Evolutionary conservation across 2,888 invertebrate genomes (phyloP).

Genomic region (Eumerus sabulonum): DNA sequence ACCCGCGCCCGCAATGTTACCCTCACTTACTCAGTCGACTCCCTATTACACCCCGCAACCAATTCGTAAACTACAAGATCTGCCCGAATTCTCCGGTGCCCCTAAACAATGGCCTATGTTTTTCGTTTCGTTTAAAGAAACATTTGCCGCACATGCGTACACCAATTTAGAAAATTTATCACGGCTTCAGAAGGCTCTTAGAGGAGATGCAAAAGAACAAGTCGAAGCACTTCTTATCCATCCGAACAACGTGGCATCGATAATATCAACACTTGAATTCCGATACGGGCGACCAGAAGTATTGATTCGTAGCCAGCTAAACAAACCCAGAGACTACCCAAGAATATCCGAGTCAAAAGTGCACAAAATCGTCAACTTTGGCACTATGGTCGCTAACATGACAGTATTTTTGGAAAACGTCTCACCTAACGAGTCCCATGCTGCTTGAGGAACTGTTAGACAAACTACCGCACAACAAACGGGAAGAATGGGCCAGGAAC

Average conservation of each 20-base stretch:
- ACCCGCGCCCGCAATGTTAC: background rate
- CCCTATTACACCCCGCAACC: background rate
- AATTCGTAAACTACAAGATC: constrained; percentile 54
- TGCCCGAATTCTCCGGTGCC: constrained; percentile 65
- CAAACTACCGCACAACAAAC: constrained; percentile 31
- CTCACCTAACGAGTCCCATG: background rate
- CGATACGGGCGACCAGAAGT: constrained; percentile 68
- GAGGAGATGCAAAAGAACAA: constrained; percentile 49
- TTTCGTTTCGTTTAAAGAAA: constrained; percentile 53
- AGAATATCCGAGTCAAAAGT: constrained; percentile 50
- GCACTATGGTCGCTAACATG: constrained; percentile 35
- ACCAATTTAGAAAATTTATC: constrained; percentile 61
- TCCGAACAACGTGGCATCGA: constrained; percentile 55
- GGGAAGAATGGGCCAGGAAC: constrained; percentile 11
- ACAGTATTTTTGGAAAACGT: constrained; percentile 27
- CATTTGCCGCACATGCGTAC: constrained; percentile 49
- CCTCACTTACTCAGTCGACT: background rate
- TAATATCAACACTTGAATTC: constrained; percentile 60
- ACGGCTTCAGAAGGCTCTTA: constrained; percentile 55
- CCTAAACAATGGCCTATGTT: constrained; percentile 70
- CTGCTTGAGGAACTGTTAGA: constrained; percentile 21
- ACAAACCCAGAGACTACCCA: constrained; percentile 51
- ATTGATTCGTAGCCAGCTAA: constrained; percentile 60
- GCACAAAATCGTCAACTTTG: constrained; percentile 52
- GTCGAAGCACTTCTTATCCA: constrained; percentile 64